These are phyloP conservation scores for Metridium senile DNA, from an alignment of 92 coral and sea anemone species.

Conservation along the genomic window DNA sequence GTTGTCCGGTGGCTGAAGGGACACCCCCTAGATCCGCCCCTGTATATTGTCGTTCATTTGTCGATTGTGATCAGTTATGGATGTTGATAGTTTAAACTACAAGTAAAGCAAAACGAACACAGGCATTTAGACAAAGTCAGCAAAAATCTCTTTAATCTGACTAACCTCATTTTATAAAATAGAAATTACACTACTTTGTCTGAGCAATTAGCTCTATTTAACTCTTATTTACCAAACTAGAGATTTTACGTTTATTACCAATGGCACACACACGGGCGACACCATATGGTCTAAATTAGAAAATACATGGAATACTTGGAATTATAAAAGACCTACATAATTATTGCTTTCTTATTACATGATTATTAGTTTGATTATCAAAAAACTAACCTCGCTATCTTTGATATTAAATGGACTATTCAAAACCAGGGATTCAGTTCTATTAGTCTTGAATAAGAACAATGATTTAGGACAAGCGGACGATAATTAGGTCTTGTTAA, in stretches of 20 bases:
- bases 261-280: neutral
- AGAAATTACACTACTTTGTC: slow-evolving; percentile 60
- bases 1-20: too few species aligned
- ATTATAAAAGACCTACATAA: slow-evolving; percentile 36
- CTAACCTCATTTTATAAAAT: slow-evolving; percentile 67
- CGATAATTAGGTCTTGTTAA: neutral
- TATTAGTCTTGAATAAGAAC: slow-evolving; percentile 20
- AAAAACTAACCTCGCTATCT: slow-evolving; percentile 17
- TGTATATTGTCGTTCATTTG: too few species aligned
- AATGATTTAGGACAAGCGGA: slow-evolving; percentile 11
- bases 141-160: slow-evolving; percentile 50
- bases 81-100: too few species aligned
- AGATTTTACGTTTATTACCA: slow-evolving; percentile 29
- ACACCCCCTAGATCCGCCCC: too few species aligned
- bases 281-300: slow-evolving; percentile 23
- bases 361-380: slow-evolving; percentile 19
- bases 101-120: neutral
- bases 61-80: too few species aligned
- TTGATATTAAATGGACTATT: slow-evolving; percentile 8
- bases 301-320: slow-evolving; percentile 34
- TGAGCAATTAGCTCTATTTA: slow-evolving; percentile 4
- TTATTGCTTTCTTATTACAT: slow-evolving; percentile 7
- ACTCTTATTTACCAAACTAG: slow-evolving; percentile 51
- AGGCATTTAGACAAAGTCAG: slow-evolving; percentile 27
- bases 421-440: neutral